Base-by-base conservation (phyloP, 2,113 vertebrate species). In the Spea multiplicata region DNA sequence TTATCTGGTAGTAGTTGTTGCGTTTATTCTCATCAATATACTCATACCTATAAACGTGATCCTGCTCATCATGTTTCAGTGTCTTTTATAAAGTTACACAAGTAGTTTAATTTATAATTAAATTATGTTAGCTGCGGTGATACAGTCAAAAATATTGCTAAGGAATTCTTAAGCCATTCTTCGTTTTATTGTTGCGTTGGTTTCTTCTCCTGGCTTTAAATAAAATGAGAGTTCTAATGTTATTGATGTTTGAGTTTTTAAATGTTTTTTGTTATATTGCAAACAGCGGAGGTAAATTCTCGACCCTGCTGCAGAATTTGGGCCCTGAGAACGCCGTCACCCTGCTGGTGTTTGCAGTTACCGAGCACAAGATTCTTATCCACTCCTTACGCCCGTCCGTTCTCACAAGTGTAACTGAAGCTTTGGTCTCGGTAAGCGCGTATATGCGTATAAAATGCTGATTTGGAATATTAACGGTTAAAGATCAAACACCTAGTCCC, bases 291-390 rank as follows among this genome's bases (percentile, higher is more conserved):
- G 97, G 96, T 78, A 96, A 95, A 78, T 97, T 99, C 86, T 97
- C 96, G 82, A 96, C 95, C 13, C 91, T 99, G 84, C 93, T 99
- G 44, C 91, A 98, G 85, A 99, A 98, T 82, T 89, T 99, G 75
- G 97, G 97, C 64, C 97, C 97, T 47, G 97, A 99, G 88, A 98
- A 99, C 9, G 95, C 97, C 1, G 92, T 94, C 81, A 96, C 94
- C 52, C 90, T 99, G 65, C 89, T 99, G 72, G 96, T 99, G 5
- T 92, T 98, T 87, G 96, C 96, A 4, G 96, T 99, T 82, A 99
- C 97, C 0, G 97, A 99, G 81, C 96, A 99, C 88, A 99, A 99
- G 90, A 99, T 99, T 86, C 94, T 99, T 83, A 95, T 99, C 83
- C 97, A 99, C 84, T 99, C 97, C 1, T 81, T 99, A 65, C 93